phyloP scores from a whole-genome alignment of 2,797 vertebrate genomes.

The Anabacerthia variegaticeps region DNA sequence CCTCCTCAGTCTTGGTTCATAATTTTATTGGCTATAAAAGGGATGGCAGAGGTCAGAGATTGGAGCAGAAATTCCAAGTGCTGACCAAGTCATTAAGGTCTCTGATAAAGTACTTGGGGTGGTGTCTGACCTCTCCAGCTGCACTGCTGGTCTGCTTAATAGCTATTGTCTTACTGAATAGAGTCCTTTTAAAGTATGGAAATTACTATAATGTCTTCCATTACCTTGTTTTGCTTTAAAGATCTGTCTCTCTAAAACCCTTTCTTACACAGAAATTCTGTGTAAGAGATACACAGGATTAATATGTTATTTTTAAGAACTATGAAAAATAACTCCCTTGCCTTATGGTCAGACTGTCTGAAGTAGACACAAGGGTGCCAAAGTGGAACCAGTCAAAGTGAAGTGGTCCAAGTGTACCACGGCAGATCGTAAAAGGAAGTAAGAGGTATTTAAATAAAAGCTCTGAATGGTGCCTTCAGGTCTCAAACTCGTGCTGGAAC shows the following conservation, averaged over 20 bases:
- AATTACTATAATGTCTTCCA: background rate
- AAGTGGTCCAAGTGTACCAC: background rate
- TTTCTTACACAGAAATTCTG: background rate
- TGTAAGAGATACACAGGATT: background rate
- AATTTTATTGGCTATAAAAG: conserved; percentile 10
- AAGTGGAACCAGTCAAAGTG: background rate
- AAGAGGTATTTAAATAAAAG: background rate
- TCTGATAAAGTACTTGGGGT: background rate
- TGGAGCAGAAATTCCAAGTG: conserved; percentile 14
- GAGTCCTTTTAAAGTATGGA: background rate
- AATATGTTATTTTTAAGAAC: background rate
- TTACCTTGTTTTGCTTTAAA: background rate
- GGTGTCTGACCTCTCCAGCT: background rate
- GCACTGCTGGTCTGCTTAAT: background rate
- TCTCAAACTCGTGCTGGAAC: background rate
- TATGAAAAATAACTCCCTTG: background rate
- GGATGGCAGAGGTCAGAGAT: background rate
- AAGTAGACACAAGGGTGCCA: background rate
- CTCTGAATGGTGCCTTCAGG: background rate
- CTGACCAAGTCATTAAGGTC: background rate
- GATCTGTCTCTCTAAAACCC: background rate
- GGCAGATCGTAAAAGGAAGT: background rate
- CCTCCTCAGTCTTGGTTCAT: background rate
- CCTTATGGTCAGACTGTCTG: background rate
- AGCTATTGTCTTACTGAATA: background rate